These are phyloP conservation scores for Pseudolaguvia tuberculata DNA, from an alignment of 2,113 vertebrate genomes.

Conservation along the genomic window DNA sequence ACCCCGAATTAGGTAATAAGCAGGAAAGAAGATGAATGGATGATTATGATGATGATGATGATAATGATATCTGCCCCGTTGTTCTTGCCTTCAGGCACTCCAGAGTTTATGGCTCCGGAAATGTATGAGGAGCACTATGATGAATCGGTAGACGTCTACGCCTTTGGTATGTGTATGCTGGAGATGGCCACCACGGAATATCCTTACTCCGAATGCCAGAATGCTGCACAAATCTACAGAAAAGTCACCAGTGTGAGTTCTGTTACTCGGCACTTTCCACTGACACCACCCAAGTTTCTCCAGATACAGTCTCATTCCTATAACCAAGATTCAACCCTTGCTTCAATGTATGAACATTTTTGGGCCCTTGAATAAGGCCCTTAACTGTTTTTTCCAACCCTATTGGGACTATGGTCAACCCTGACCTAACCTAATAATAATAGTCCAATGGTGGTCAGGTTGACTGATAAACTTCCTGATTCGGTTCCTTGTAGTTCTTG, in stretches of 20 bases:
- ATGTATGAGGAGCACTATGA: conserved; percentile 99
- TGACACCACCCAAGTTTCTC: background rate
- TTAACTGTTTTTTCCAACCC: too few species aligned
- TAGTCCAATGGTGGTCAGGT: too few species aligned
- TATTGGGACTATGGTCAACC: too few species aligned
- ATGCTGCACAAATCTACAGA: conserved; percentile 96
- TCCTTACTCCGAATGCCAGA: conserved; percentile 97
- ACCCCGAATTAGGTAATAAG: too few species aligned
- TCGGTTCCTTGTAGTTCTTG: background rate
- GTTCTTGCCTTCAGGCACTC: conserved; percentile 73
- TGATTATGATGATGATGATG: too few species aligned
- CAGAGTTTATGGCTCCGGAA: conserved; percentile 96
- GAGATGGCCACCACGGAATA: conserved; percentile 99
- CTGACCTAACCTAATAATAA: too few species aligned
- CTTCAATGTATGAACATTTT: too few species aligned
- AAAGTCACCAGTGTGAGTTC: conserved; percentile 97
- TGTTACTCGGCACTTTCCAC: background rate
- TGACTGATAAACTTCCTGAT: background rate
- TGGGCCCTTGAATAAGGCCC: too few species aligned
- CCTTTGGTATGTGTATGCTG: conserved; percentile 98
- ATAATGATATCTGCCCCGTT: background rate
- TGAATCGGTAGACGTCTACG: conserved; percentile 92
- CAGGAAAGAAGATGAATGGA: too few species aligned
- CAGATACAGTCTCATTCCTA: too few species aligned
- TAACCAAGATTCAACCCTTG: too few species aligned